Evolutionary conservation across 2,888 invertebrate genomes (phyloP).

Genomic region (Lacanobia wlatinum): DNA sequence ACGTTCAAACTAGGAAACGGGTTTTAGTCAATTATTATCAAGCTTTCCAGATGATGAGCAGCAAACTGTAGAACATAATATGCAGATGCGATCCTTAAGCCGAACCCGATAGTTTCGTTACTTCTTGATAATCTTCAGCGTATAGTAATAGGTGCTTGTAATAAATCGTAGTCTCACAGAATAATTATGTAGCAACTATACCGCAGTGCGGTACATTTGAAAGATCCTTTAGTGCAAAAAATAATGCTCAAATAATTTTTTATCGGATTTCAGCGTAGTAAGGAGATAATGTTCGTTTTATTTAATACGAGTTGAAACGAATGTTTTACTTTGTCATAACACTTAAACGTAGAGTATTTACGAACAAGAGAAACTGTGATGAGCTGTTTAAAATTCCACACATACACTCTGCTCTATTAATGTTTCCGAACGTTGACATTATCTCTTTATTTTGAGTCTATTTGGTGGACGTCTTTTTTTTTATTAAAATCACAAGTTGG

Average conservation of each 20-base stretch:
- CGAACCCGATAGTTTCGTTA: not conserved
- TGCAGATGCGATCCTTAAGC: too few relatives aligned
- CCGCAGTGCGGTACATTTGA: constrained; percentile 39
- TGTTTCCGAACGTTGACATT: too few relatives aligned
- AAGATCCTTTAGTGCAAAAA: constrained; percentile 24
- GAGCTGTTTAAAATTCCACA: not conserved
- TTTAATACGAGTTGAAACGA: not conserved
- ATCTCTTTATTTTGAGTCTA: too few relatives aligned
- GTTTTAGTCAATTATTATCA: too few relatives aligned
- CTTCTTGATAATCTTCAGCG: not conserved
- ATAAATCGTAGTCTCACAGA: constrained; percentile 48
- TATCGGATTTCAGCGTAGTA: constrained; percentile 22
- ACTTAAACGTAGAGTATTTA: not conserved
- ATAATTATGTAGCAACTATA: constrained; percentile 34
- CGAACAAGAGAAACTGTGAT: not conserved
- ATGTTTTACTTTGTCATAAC: not conserved
- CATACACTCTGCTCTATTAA: too few relatives aligned
- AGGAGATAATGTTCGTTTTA: constrained; percentile 4
- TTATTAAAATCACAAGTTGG: too few relatives aligned
- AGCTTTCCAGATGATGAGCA: too few relatives aligned
- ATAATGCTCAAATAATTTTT: constrained; percentile 12
- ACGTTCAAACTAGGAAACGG: too few relatives aligned
- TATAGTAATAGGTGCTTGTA: constrained; percentile 8
- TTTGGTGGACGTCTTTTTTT: too few relatives aligned
- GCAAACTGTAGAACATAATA: too few relatives aligned